Conservation (phyloP, 1,140 invertebrate species). For the Dendrolimus punctatus region DNA sequence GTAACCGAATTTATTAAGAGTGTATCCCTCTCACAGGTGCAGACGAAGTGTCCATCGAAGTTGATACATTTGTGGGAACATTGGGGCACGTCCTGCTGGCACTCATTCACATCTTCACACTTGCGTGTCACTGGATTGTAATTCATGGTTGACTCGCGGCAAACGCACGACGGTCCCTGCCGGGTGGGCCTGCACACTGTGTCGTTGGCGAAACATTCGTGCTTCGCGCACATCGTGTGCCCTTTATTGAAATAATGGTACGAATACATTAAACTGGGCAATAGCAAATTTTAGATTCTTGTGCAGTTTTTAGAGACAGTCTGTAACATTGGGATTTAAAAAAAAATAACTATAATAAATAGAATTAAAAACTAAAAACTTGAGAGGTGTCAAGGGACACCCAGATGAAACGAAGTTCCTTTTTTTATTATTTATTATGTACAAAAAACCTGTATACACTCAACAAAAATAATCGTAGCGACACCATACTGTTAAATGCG, state of each 20-base stretch:
- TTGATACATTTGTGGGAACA: conserved; percentile 93
- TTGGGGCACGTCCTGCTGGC: conserved; percentile 23
- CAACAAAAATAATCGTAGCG: too few species aligned
- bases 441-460: too few species aligned
- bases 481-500: too few species aligned
- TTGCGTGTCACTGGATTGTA: conserved; percentile 38
- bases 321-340: too few species aligned
- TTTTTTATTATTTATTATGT: too few species aligned
- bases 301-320: too few species aligned
- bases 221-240: conserved; percentile 44
- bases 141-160: conserved; percentile 70
- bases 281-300: too few species aligned
- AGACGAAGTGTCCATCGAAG: conserved; percentile 81
- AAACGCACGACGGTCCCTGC: conserved; percentile 72
- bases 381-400: too few species aligned
- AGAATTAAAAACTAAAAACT: too few species aligned
- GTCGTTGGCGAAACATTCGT: conserved; percentile 52
- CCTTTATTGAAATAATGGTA: conserved; percentile 14
- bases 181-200: conserved; percentile 54
- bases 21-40: conserved; percentile 86
- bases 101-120: conserved; percentile 63
- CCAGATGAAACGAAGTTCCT: too few species aligned
- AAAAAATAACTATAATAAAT: too few species aligned
- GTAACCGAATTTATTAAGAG: conserved; percentile 75
- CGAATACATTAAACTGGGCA: too few species aligned